Base-by-base conservation (phyloP, 2,113 vertebrate genomes). In the Lasiurus cinereus region DNA sequence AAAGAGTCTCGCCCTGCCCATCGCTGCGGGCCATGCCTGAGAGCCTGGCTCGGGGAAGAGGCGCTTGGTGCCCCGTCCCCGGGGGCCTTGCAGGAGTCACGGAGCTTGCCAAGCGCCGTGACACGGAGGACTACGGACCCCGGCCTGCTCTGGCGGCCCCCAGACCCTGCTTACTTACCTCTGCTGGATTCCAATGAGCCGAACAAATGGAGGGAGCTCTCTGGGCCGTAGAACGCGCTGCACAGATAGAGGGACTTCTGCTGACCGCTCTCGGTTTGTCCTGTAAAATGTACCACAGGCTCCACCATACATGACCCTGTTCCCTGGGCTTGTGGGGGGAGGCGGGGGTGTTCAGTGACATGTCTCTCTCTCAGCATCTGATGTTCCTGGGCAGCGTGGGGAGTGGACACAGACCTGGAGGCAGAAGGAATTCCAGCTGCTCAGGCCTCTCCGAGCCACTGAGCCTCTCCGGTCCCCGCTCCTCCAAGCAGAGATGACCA, bases 221-320 rank as follows among this genome's bases (percentile, higher is more conserved):
- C 14, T 0, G 10, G 64, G 33, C 54, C 64, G 21, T 13, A 0
- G 2, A 15, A 29, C 14, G 29, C n/a, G 3, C 8, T 3, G 0
- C 19, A 18, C 29, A 4, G n/a, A 3, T 3, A 2, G 74, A 46
- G 74, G 54, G 27, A 15, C 80, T 43, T 43, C 67, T 43, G 21
- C 27, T 52, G 33, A 14, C 54, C n/a, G 59, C 59, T 54, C 76
- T 5, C 10, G 27, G 16, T 14, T 76, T 76, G n/a, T 91, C 83
- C 89, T 54, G 3, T 50, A 29, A 48, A 79, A n/a, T 6, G 50
- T 43, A 5, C 12, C 8, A 18, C 24, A 24, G 43, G 29, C 52
- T n/a, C 59, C 56, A 12, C 1, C 6, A 2, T 13, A 0, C 13
- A 0, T 36, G 36, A 31, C 0, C 27, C 15, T 3, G 0, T 33